These are phyloP conservation scores for Petromus typicus DNA, from an alignment of 2,113 vertebrate genomes.

Conservation along the genomic window DNA sequence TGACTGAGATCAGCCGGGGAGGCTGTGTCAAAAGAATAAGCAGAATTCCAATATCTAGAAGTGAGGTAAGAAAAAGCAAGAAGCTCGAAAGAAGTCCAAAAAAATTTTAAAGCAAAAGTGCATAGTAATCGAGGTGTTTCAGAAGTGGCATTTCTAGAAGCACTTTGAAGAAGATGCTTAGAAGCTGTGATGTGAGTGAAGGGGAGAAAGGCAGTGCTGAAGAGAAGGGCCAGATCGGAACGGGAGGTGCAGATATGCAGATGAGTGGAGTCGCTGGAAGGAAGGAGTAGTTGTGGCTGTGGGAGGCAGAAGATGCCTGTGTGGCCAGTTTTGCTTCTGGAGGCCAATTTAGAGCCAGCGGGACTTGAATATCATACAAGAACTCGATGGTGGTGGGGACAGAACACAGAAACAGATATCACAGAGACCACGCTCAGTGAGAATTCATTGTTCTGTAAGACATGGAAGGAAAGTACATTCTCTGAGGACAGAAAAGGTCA, in stretches of 20 bases:
- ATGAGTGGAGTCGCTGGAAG: neutral
- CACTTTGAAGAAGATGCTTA: neutral
- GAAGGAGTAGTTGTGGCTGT: neutral
- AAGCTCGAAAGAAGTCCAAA: neutral
- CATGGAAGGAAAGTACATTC: neutral
- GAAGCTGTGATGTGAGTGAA: neutral
- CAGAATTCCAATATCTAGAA: neutral
- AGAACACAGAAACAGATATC: neutral
- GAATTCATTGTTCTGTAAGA: neutral
- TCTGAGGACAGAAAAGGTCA: neutral
- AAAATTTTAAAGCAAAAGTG: no score
- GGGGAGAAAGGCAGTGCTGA: neutral
- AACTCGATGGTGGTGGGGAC: neutral
- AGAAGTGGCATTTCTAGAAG: neutral
- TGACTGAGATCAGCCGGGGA: neutral
- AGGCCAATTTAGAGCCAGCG: neutral
- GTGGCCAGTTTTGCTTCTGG: neutral
- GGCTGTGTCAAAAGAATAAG: conserved; percentile 6
- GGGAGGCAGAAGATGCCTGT: neutral
- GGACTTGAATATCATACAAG: neutral
- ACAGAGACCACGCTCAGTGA: neutral
- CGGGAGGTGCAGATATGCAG: neutral
- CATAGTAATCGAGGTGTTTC: neutral
- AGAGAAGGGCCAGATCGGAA: neutral
- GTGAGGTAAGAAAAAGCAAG: neutral